A percentile compares a stretch with the other conserved stretches of the same genome.
These are phyloP conservation scores for Diaperis boleti DNA, from an alignment of 2,888 invertebrate genomes.

Conservation along the genomic window DNA sequence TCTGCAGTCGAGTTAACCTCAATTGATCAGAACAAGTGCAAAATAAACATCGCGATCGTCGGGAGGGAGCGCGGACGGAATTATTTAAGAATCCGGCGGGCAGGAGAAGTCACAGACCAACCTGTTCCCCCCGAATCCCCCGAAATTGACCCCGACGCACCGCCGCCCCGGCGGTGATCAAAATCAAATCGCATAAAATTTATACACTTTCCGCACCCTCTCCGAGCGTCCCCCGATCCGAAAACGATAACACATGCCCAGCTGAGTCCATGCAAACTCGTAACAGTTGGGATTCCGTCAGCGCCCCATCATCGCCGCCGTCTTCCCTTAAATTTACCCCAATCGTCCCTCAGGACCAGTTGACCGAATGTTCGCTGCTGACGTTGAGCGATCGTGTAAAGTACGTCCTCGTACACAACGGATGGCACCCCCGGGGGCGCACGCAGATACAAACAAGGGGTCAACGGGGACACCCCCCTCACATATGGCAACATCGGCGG, in stretches of 20 bases:
- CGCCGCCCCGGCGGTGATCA: neutral
- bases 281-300: slow-evolving; percentile 32
- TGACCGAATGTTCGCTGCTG: slow-evolving; percentile 61
- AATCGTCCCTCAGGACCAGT: slow-evolving; percentile 56
- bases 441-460: slow-evolving; percentile 33
- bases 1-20: slow-evolving; percentile 46
- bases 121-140: too few relatives aligned
- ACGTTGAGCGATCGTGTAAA: slow-evolving; percentile 57
- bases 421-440: slow-evolving; percentile 42
- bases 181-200: slow-evolving; percentile 1
- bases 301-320: slow-evolving; percentile 37
- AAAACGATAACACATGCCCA: slow-evolving; percentile 4
- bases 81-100: too few relatives aligned
- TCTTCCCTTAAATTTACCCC: slow-evolving; percentile 40
- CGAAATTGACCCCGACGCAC: too few relatives aligned
- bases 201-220: neutral
- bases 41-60: slow-evolving; percentile 11
- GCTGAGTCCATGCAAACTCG: neutral
- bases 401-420: slow-evolving; percentile 38
- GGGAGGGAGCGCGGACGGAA: too few relatives aligned
- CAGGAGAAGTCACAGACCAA: too few relatives aligned
- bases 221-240: neutral
- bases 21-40: slow-evolving; percentile 48
- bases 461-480: slow-evolving; percentile 28
- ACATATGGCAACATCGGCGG: slow-evolving; percentile 39